A percentile compares a stretch with the other conserved stretches of the same genome.
These are phyloP conservation scores for Scaptomyza reducta DNA, from an alignment of 2,888 invertebrate species.

Conservation along the genomic window DNA sequence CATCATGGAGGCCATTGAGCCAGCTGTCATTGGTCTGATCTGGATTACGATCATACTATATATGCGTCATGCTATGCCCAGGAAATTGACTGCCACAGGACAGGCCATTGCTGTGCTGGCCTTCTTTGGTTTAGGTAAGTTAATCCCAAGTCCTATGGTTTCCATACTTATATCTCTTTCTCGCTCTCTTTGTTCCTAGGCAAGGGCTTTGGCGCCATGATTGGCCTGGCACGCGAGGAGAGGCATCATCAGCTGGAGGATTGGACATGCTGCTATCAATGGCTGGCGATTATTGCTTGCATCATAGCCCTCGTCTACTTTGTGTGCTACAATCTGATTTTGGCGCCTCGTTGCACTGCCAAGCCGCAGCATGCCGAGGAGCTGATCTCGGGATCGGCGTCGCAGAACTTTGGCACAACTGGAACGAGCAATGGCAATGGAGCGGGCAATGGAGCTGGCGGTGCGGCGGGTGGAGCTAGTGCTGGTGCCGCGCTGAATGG, in stretches of 20 bases:
- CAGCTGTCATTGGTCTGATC: conserved; percentile 90
- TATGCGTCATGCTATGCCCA: conserved; percentile 91
- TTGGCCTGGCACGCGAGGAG: conserved; percentile 85
- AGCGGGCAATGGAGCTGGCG: conserved; percentile 82
- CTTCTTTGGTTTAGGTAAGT: conserved; percentile 90
- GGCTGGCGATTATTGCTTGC: conserved; percentile 88
- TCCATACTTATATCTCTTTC: not conserved
- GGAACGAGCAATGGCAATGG: conserved; percentile 37
- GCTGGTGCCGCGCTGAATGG: conserved; percentile 77
- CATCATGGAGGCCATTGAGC: conserved; percentile 89
- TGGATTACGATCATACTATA: conserved; percentile 93
- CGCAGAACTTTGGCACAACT: conserved; percentile 85
- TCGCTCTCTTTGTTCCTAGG: conserved; percentile 84
- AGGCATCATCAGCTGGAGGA: conserved; percentile 64
- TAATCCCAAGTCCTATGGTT: not conserved
- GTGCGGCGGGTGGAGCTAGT: conserved; percentile 18
- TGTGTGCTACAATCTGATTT: conserved; percentile 89
- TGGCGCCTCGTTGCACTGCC: conserved; percentile 90
- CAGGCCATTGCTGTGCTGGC: conserved; percentile 92
- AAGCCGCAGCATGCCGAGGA: conserved; percentile 87
- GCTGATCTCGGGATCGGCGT: conserved; percentile 82
- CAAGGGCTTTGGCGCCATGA: conserved; percentile 89
- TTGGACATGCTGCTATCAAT: conserved; percentile 86
- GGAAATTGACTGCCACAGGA: conserved; percentile 90
- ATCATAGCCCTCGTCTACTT: conserved; percentile 89